These are phyloP conservation scores for Embiotoca jacksoni DNA, from an alignment of 2,113 vertebrate genomes.

Conservation along the genomic window DNA sequence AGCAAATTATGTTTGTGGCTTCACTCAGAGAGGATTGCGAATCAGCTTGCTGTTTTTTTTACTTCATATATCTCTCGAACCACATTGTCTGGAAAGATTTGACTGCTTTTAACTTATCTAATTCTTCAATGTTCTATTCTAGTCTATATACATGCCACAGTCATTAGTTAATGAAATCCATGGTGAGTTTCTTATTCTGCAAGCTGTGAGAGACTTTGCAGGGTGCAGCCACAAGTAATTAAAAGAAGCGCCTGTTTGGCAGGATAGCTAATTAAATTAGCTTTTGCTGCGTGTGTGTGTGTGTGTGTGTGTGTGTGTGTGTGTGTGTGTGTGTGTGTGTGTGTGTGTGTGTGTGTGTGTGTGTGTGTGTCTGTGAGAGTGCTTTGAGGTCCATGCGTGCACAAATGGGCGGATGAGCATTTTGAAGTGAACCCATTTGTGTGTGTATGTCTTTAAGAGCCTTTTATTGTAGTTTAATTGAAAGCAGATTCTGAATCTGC, in stretches of 20 bases:
- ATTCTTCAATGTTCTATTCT: constrained; percentile 34
- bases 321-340: constrained; percentile 7
- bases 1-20: constrained; percentile 15
- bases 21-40: background rate
- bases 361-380: constrained; percentile 17
- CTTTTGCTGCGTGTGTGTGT: constrained; percentile 36
- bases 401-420: constrained; percentile 14
- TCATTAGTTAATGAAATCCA: constrained; percentile 65
- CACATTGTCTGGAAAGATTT: constrained; percentile 10
- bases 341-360: constrained; percentile 23
- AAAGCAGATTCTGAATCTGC: constrained; percentile 16
- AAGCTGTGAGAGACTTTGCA: constrained; percentile 56
- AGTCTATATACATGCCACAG: constrained; percentile 38
- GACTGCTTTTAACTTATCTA: constrained; percentile 24
- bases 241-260: constrained; percentile 72
- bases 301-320: constrained; percentile 27
- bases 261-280: constrained; percentile 82
- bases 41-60: constrained; percentile 27
- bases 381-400: constrained; percentile 36
- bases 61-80: constrained; percentile 19
- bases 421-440: constrained; percentile 21
- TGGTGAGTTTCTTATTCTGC: constrained; percentile 59
- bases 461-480: constrained; percentile 20
- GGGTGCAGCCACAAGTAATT: constrained; percentile 76
- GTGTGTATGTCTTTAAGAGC: constrained; percentile 29